Percentiles rank a stretch among this genome's conserved stretches.
phyloP scores from a whole-genome alignment of 2,113 vertebrate species.

The Megaptera novaeangliae region DNA sequence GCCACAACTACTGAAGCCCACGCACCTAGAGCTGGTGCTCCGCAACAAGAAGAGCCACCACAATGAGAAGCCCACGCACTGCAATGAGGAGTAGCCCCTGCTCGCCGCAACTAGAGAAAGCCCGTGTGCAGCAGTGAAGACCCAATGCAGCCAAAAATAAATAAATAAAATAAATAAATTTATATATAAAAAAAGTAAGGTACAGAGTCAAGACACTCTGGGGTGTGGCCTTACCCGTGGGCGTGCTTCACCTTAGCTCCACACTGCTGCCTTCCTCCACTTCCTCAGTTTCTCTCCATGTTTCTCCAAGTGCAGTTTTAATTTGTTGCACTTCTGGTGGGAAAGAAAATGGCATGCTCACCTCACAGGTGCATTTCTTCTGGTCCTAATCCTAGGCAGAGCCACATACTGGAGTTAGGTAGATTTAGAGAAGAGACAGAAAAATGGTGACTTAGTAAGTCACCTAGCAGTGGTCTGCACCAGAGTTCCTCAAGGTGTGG shows the following conservation, averaged over 20 bases:
- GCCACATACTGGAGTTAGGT: background rate
- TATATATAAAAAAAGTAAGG: background rate
- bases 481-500: background rate
- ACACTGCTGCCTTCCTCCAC: background rate
- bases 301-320: conserved; percentile 3
- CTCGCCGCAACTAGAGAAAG: too few species aligned
- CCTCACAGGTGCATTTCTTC: background rate
- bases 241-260: background rate
- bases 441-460: background rate
- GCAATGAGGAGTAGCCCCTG: too few species aligned
- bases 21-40: too few species aligned
- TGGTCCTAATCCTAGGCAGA: background rate
- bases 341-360: background rate
- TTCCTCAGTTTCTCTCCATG: background rate
- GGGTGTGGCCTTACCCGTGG: background rate
- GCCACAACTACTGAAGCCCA: too few species aligned
- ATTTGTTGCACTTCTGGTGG: background rate
- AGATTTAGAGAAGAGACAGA: background rate
- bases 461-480: background rate
- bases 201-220: background rate
- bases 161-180: too few species aligned
- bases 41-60: too few species aligned
- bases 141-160: too few species aligned
- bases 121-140: too few species aligned
- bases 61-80: too few species aligned